phyloP scores from a whole-genome alignment of 2,888 invertebrate species.

The Lepidocyrtinus sp. region DNA sequence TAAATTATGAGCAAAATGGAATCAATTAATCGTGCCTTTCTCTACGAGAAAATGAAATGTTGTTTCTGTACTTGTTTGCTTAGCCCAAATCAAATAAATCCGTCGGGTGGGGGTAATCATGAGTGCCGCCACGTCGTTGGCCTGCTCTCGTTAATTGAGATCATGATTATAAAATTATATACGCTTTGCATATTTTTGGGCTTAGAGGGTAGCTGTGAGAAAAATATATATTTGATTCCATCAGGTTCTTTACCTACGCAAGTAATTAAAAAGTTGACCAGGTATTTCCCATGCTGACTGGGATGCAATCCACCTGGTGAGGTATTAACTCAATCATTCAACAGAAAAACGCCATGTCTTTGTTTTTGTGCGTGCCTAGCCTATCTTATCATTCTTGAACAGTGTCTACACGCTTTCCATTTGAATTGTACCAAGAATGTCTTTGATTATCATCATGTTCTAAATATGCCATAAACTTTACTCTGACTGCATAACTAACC shows the following conservation, averaged over 20 bases:
- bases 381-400: neutral
- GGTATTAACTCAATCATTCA: slow-evolving; percentile 12
- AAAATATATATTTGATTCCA: neutral
- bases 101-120: neutral
- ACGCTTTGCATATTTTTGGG: no score
- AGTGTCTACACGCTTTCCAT: neutral
- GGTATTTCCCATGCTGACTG: slow-evolving; percentile 6
- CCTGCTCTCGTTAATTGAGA: neutral
- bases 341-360: no score
- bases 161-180: neutral
- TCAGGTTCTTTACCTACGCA: no score
- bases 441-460: neutral
- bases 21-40: neutral
- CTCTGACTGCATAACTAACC: neutral
- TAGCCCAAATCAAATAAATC: neutral
- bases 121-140: neutral
- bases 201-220: no score
- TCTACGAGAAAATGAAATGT: neutral
- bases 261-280: slow-evolving; percentile 5
- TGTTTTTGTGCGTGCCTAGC: slow-evolving; percentile 5
- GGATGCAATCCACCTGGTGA: no score
- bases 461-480: neutral
- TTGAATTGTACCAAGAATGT: neutral
- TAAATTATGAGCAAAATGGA: neutral
- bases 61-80: neutral